Percentiles rank a stretch among this genome's conserved stretches.
These are phyloP conservation scores for Schlechtendalia chinensis DNA, from an alignment of 1,140 invertebrate genomes.

Conservation along the genomic window DNA sequence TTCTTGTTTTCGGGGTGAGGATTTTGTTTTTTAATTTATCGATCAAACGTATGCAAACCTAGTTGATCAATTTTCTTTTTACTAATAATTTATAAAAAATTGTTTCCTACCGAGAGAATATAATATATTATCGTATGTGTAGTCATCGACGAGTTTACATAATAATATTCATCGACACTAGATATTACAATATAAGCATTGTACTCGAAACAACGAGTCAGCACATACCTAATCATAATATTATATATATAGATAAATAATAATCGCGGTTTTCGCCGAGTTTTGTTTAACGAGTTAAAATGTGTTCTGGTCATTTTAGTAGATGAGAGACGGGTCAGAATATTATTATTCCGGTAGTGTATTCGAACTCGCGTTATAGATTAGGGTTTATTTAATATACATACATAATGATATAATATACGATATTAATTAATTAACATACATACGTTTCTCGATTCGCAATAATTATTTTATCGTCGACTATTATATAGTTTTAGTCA, in stretches of 20 bases:
- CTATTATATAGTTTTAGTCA: slow-evolving; percentile 13
- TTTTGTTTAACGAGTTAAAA: neutral
- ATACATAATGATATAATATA: slow-evolving; percentile 5
- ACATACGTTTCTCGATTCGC: slow-evolving; percentile 4
- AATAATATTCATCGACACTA: neutral
- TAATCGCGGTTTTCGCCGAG: neutral
- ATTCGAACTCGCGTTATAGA: slow-evolving; percentile 7
- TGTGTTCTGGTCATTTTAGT: slow-evolving; percentile 26
- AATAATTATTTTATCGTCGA: slow-evolving; percentile 9
- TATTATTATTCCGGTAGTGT: slow-evolving; percentile 30
- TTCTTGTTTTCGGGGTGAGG: neutral
- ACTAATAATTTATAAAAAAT: neutral
- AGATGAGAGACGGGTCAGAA: neutral
- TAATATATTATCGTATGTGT: no score
- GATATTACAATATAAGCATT: no score
- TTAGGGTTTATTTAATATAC: slow-evolving; percentile 30
- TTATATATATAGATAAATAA: no score
- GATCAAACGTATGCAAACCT: neutral
- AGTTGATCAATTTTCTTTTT: neutral
- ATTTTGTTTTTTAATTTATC: neutral
- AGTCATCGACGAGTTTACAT: no score
- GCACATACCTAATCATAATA: no score
- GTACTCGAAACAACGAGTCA: no score
- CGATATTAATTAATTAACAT: slow-evolving; percentile 8
- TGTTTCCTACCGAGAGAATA: no score